Evolutionary conservation across 2,113 vertebrate genomes (phyloP).

Genomic region (Mobula birostris): DNA sequence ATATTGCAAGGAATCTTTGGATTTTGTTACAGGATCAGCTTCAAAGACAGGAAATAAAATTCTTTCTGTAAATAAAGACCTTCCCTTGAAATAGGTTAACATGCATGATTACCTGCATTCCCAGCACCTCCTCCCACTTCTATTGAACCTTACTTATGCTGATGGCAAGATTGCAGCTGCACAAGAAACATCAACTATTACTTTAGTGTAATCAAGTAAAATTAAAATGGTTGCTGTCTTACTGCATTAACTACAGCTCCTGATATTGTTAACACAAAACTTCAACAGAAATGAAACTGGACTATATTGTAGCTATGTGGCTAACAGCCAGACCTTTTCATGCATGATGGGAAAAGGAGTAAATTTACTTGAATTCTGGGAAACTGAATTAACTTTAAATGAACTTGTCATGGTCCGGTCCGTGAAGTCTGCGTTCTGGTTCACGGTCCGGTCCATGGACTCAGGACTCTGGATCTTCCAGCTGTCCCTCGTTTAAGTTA

Average conservation of each 20-base stretch:
- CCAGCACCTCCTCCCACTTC: not conserved
- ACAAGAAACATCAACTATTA: not conserved
- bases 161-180: not conserved
- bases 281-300: not conserved
- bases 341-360: no score
- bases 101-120: not conserved
- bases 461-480: no score
- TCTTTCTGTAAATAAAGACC: not conserved
- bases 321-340: no score
- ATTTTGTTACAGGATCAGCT: not conserved
- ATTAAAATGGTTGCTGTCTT: not conserved
- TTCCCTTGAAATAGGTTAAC: not conserved
- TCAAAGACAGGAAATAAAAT: not conserved
- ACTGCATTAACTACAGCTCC: not conserved
- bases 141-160: not conserved
- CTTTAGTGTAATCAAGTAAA: not conserved
- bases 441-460: no score
- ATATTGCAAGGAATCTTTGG: not conserved
- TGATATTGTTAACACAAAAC: not conserved
- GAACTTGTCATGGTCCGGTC: no score
- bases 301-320: not conserved
- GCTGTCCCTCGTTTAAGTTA: no score
- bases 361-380: no score
- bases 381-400: no score
- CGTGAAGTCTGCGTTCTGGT: no score